Evolutionary conservation across 2,888 invertebrate genomes (phyloP).

Genomic region (Lutraria lutraria): DNA sequence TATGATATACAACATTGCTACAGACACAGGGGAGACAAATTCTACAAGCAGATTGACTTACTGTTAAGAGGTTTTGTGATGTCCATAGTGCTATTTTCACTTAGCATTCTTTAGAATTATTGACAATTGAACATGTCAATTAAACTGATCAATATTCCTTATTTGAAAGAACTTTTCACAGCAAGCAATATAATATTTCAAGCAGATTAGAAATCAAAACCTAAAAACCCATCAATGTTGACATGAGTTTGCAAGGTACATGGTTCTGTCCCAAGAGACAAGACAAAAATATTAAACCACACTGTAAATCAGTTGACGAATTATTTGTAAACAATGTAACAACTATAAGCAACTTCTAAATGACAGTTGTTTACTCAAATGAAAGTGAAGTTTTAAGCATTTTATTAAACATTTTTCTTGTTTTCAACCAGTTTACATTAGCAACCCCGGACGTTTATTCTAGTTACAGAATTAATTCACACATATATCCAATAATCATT

Average conservation of each 20-base stretch:
- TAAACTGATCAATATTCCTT: not conserved
- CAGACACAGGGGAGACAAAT: constrained; percentile 11
- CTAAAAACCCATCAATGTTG: not conserved
- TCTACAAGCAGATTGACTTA: constrained; percentile 5
- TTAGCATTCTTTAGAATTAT: not conserved
- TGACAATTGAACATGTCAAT: not conserved
- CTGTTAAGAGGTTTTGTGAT: constrained; percentile 24
- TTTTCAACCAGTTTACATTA: constrained; percentile 62
- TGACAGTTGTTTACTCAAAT: not conserved
- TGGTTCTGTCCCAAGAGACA: not conserved
- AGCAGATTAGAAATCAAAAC: no score
- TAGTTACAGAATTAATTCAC: not conserved
- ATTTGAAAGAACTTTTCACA: not conserved
- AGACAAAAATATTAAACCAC: not conserved
- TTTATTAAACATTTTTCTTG: not conserved
- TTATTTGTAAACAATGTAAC: not conserved
- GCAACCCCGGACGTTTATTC: constrained; percentile 47
- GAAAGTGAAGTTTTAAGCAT: not conserved
- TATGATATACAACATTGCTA: not conserved
- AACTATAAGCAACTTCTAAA: not conserved
- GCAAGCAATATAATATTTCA: not conserved
- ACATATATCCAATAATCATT: not conserved
- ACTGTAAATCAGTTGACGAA: not conserved
- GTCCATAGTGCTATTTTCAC: constrained; percentile 15
- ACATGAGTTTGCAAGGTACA: not conserved